Percentiles rank a stretch among this genome's conserved stretches.
Conservation (phyloP, 2,888 invertebrate species). For the Apoderus coryli region DNA sequence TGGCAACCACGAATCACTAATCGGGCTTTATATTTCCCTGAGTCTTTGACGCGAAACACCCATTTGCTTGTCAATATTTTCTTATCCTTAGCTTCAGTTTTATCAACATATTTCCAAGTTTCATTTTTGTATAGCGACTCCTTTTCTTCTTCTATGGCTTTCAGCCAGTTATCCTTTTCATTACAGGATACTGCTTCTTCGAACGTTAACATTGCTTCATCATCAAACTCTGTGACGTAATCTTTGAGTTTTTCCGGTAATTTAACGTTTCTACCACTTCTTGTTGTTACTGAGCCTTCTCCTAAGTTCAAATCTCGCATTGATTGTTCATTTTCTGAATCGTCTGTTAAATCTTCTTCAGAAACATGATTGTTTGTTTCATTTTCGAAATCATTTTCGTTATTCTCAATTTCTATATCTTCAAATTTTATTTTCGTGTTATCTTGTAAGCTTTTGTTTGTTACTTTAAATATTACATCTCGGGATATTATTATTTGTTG, state of each 20-base stretch:
- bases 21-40: constrained; percentile 13
- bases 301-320: not conserved
- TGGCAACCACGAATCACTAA: constrained; percentile 12
- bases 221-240: constrained; percentile 1
- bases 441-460: constrained; percentile 3
- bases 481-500: constrained; percentile 10
- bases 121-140: constrained; percentile 16
- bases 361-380: no score
- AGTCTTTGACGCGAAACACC: constrained; percentile 12
- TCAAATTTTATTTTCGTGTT: constrained; percentile 7
- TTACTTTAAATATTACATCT: constrained; percentile 14
- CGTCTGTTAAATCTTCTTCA: not conserved
- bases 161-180: constrained; percentile 13
- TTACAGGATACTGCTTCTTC: constrained; percentile 7
- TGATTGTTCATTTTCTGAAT: not conserved
- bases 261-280: constrained; percentile 10
- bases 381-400: no score
- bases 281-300: not conserved
- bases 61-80: constrained; percentile 12
- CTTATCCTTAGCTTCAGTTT: constrained; percentile 10
- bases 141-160: constrained; percentile 17
- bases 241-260: constrained; percentile 9
- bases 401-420: constrained; percentile 4
- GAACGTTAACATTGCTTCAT: constrained; percentile 5
- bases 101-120: constrained; percentile 17